Conservation (phyloP, 2,797 vertebrate species). For the Epinephelus malabaricus region DNA sequence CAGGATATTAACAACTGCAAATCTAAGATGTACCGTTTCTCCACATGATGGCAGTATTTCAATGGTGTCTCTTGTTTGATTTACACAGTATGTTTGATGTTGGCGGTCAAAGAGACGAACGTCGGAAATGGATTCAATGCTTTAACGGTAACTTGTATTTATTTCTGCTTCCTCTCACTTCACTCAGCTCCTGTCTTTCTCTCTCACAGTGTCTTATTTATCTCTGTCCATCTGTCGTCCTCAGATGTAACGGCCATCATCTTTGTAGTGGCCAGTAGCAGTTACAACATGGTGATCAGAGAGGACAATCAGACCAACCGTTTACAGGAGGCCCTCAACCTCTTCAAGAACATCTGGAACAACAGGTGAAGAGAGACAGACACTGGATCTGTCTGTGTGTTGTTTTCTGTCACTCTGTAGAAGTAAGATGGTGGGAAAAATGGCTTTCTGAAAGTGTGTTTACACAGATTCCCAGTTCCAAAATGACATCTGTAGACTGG, state of each 20-base stretch:
- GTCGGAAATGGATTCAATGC: conserved; percentile 99
- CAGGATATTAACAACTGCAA: background rate
- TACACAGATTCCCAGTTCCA: background rate
- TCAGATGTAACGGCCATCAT: conserved; percentile 99
- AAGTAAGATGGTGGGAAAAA: background rate
- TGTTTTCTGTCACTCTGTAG: background rate
- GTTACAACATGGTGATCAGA: conserved; percentile 99
- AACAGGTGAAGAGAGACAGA: conserved; percentile 89
- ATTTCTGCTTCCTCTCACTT: conserved; percentile 18
- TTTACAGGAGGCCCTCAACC: conserved; percentile 98
- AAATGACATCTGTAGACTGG: background rate
- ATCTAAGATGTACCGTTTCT: background rate
- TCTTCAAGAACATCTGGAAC: conserved; percentile 99
- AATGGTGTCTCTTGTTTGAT: conserved; percentile 20
- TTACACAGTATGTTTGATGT: conserved; percentile 96
- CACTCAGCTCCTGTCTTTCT: background rate
- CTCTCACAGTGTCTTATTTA: background rate
- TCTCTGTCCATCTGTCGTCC: conserved; percentile 9
- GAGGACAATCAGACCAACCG: conserved; percentile 99
- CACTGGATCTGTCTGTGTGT: background rate
- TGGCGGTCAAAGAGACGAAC: conserved; percentile 97
- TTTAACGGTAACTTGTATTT: conserved; percentile 92
- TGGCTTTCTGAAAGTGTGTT: background rate
- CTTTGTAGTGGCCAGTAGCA: conserved; percentile 99
- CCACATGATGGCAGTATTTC: conserved; percentile 62